Base-by-base conservation (phyloP, 2,888 invertebrate genomes). In the Allophyes oxyacanthae region DNA sequence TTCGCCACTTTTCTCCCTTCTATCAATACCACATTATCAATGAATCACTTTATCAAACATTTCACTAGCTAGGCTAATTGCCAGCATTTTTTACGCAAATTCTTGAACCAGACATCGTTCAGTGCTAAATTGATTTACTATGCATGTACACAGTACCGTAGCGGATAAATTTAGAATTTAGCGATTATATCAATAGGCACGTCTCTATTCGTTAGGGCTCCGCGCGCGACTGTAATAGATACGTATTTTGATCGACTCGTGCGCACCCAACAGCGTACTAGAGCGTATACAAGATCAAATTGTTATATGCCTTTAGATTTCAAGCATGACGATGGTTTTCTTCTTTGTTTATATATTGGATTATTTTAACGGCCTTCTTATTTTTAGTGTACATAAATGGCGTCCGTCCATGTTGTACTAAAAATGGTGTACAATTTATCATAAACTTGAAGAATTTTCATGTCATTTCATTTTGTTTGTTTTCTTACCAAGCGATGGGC, bases 201-300 rank as follows among this genome's bases (percentile, higher is more conserved):
- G 76, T 74, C 78, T 68, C 30, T 44, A 41, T 57, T 14, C 54
- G 72, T 44, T 54, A 57, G 65, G 60, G 58, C 63, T 20, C 61
- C 30, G 49, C 73, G 78, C 71, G 57, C 59, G 55, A 77, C 77
- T 73, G 73, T 66, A 58, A 46, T 61, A 57, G 50, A 40, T 50
- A 32, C 26, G 61, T 70, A 54, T 78, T 62, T 63, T 53, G 61
- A 73, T 64, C 68, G 51, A 56, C 69, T 65, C 76, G 14, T 25
- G 71, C 78, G 73, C 78, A 61, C 14, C 32, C 45, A 14, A 38
- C 20, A 37, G 36, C 42, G 25, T 14, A 26, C 11, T 25, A 26
- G 9, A 13, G 20, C 36, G 41, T n/a, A 38, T 32, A 52, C 15
- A 32, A 64, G 10, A 48, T 64, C 5, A 15, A 32, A 66, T 68